Evolutionary conservation across 1,140 invertebrate genomes (phyloP), one percentile per base, ranked within the genome.

Genomic region (Heliconius melpomene): DNA sequence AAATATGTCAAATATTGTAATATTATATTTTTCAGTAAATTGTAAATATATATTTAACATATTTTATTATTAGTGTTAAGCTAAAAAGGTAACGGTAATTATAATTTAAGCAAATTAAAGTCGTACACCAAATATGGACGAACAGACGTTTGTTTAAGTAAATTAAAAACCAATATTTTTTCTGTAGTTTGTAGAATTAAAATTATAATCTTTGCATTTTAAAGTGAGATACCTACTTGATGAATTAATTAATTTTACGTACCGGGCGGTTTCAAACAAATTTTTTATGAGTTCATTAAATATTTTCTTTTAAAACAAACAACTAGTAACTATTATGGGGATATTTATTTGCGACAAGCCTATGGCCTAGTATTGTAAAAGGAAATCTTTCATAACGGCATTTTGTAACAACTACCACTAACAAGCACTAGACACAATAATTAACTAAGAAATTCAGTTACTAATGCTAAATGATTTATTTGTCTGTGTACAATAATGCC

Each of bases 341-440:
- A 66, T 18, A 54, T 36, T 36, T 77, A 71, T 77, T 72, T 75
- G 74, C 66, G 66, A 76, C 74, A 75, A 54, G 40, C 52, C 72
- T 40, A 29, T 50, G 60, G 71, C 74, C 74, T 32, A 29, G 46
- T 57, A 72, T 75, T 80, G 72, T 46, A 77, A 57, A 77, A 74
- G 79, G 75, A 80, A 80, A 77, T 74, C 72, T 80, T 77, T 80
- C 79, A 80, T 74, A 80, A 80, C 66, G 16, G 74, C 66, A 36
- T 79, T 74, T 79, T 75, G 74, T 75, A 79, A 79, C 78, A 32
- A 50, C 73, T 6, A 13, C 60, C 8, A 60, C 77, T 75, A 79
- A 74, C 78, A 57, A 79, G 57, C 78, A 38, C 71, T 40, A 72
- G 71, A 72, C 71, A 72, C 36, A 72, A 72, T 18, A 72, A 38